phyloP scores from a whole-genome alignment of 1,140 invertebrate species.

The Mamestra configurata region DNA sequence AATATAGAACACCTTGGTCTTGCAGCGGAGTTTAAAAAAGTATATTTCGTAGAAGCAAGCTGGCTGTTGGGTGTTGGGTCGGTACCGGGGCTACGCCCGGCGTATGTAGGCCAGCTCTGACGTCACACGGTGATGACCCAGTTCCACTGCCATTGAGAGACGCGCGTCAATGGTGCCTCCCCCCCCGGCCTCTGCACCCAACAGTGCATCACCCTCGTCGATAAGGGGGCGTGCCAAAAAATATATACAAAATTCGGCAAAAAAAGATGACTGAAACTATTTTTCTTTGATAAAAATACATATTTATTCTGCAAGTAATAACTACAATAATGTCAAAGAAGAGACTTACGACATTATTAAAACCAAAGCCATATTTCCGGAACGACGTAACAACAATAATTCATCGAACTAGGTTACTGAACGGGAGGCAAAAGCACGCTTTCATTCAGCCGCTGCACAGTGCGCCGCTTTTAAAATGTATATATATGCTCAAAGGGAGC shows the following conservation, averaged over 20 bases:
- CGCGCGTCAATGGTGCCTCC: constrained; percentile 84
- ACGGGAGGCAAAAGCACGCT: constrained; percentile 8
- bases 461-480: constrained; percentile 27
- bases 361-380: not conserved
- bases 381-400: constrained; percentile 10
- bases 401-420: constrained; percentile 38
- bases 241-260: constrained; percentile 3
- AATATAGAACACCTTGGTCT: constrained; percentile 75
- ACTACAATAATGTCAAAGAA: not conserved
- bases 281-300: not conserved
- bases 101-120: constrained; percentile 84
- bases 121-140: constrained; percentile 83
- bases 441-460: constrained; percentile 34
- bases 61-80: constrained; percentile 44
- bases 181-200: constrained; percentile 52
- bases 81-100: constrained; percentile 74
- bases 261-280: not conserved
- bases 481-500: constrained; percentile 31
- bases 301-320: not conserved
- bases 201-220: constrained; percentile 51
- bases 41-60: constrained; percentile 49
- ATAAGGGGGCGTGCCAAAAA: constrained; percentile 49
- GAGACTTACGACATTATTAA: not conserved
- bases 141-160: constrained; percentile 82
- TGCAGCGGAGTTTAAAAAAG: constrained; percentile 57